A percentile compares a stretch with the other conserved stretches of the same genome.
Evolutionary conservation across 23 tunicate species (phyloP).

Genomic region (Halocynthia roretzi): DNA sequence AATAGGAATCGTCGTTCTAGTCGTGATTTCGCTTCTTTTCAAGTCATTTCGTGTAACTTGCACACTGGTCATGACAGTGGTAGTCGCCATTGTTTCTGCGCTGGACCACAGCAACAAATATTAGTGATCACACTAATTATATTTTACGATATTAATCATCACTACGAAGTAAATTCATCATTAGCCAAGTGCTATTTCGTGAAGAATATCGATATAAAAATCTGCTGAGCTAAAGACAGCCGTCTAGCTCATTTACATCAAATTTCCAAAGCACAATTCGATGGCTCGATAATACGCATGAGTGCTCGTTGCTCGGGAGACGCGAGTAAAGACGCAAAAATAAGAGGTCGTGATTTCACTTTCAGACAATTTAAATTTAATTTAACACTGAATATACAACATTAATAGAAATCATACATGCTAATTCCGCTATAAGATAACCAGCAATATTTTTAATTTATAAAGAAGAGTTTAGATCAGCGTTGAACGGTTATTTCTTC

Average conservation of each 20-base stretch:
- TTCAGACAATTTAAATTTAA: no score
- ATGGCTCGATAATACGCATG: background rate
- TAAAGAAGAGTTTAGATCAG: no score
- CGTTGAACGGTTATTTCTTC: no score
- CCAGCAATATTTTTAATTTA: no score
- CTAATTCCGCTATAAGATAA: no score
- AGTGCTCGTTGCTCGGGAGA: slow-evolving; percentile 19
- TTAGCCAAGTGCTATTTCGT: background rate
- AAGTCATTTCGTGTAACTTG: background rate
- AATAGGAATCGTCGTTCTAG: slow-evolving; percentile 46
- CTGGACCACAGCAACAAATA: background rate
- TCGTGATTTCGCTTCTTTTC: slow-evolving; percentile 16
- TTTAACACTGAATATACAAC: no score
- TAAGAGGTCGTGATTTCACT: background rate
- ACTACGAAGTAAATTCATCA: no score
- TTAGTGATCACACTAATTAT: background rate
- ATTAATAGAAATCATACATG: no score
- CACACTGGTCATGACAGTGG: slow-evolving; percentile 1
- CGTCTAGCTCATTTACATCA: background rate
- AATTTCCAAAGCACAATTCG: background rate
- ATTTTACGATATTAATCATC: background rate
- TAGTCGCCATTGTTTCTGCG: slow-evolving; percentile 1
- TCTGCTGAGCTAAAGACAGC: background rate
- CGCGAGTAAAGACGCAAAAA: background rate
- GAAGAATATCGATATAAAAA: background rate